Evolutionary conservation across 2,888 invertebrate genomes (phyloP).

Genomic region (Synanthedon myopaeformis): DNA sequence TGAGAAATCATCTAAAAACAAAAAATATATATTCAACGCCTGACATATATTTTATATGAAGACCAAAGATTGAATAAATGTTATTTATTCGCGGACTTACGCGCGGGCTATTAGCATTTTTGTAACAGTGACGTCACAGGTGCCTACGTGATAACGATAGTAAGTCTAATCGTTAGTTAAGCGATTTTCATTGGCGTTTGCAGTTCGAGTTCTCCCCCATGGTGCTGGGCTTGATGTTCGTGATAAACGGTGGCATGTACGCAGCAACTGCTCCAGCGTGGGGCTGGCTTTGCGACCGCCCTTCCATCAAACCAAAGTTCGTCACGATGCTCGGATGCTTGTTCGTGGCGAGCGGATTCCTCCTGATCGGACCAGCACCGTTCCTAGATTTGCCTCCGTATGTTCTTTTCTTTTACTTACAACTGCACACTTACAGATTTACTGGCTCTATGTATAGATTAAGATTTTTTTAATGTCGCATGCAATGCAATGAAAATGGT

Average conservation of each 20-base stretch:
- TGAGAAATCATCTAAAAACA: too few species aligned
- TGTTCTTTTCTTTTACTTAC: constrained; percentile 17
- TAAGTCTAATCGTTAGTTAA: not conserved
- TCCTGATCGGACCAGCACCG: constrained; percentile 84
- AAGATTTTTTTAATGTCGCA: too few species aligned
- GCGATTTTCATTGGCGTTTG: not conserved
- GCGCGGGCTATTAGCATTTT: too few species aligned
- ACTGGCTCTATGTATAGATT: too few species aligned
- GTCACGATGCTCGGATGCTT: constrained; percentile 76
- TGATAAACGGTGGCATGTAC: constrained; percentile 85
- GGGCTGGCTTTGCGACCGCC: constrained; percentile 85
- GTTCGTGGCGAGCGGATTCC: constrained; percentile 76
- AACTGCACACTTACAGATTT: too few species aligned
- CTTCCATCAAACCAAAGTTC: constrained; percentile 73
- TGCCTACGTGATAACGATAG: too few species aligned
- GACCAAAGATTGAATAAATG: too few species aligned
- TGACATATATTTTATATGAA: too few species aligned
- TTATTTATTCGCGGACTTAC: too few species aligned
- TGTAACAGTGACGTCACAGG: too few species aligned
- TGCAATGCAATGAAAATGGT: too few species aligned
- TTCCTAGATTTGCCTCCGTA: constrained; percentile 76
- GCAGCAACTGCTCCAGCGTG: constrained; percentile 82
- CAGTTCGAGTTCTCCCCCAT: constrained; percentile 78
- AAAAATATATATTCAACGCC: too few species aligned
- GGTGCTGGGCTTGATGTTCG: constrained; percentile 82